Evolutionary conservation across 2,797 vertebrate species (phyloP).

Genomic region (Antennarius maculatus): DNA sequence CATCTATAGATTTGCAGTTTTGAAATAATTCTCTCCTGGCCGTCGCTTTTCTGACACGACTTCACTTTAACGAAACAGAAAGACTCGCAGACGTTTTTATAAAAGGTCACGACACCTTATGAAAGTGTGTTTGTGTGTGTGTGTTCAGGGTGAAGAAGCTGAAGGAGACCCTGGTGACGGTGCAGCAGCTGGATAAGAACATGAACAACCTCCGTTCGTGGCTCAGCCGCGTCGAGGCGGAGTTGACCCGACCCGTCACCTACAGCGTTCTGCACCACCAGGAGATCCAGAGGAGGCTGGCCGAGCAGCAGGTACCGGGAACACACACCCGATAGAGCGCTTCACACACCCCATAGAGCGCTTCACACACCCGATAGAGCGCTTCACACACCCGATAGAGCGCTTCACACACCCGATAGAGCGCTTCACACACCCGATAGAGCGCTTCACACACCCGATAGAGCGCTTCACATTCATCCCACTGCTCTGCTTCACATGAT

Average conservation of each 20-base stretch:
- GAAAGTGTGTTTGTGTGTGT: not conserved
- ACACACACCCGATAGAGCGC: not conserved
- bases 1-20: too few species aligned
- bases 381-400: not conserved
- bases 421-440: not conserved
- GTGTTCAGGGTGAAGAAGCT: constrained; percentile 91
- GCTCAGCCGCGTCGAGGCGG: constrained; percentile 89
- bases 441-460: too few species aligned
- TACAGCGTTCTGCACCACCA: constrained; percentile 91
- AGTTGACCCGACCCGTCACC: constrained; percentile 89
- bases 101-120: not conserved
- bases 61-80: too few species aligned
- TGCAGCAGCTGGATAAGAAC: constrained; percentile 93
- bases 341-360: not conserved
- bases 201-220: constrained; percentile 95
- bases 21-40: too few species aligned
- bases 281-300: constrained; percentile 94
- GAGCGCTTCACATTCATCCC: not conserved
- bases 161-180: constrained; percentile 90
- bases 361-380: too few species aligned
- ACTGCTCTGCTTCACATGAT: not conserved
- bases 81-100: not conserved
- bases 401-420: not conserved
- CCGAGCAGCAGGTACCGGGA: constrained; percentile 90
- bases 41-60: not conserved